Base-by-base conservation (phyloP, 2,797 vertebrate species). In the Myotis findleyi region DNA sequence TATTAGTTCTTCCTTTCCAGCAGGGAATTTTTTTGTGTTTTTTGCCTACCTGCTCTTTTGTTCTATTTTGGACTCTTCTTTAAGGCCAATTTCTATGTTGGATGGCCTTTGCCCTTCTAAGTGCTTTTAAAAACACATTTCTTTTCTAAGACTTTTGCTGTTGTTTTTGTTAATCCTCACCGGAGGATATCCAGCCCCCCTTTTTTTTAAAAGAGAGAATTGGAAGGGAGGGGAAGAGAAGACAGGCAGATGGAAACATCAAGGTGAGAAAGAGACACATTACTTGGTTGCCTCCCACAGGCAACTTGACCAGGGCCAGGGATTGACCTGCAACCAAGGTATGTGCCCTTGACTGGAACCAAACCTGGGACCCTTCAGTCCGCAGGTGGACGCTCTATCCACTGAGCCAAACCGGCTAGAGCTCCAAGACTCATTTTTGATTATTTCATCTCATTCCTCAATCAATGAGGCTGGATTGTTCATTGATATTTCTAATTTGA, bases 401-500 rank as follows among this genome's bases (percentile, higher is more conserved):
- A 33, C 62, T 33, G n/a, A 66, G 16, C n/a, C n/a, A 66, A 66
- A 66, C 30, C 3, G 3, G 62, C 62, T n/a, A 64, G 62, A n/a
- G 62, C 30, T 64, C 62, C 6, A 64, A 64, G 59, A 62, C 27
- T 30, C 59, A 36, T 23, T 85, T 89, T 94, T 88, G 8, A 55
- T 85, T 38, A 76, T 88, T 17, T 91, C 27, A 27, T 68, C 23
- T 81, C 47, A 76, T 77, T 95, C 9, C 21, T 94, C 36, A 72
- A 53, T 72, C 36, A 81, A 4, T 49, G 27, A 88, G 57, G 14
- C 5, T 91, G 41, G 13, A 30, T 84, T 75, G 10, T 71, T 93
- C 62, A 87, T 13, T 76, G 59, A 94, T 72, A 12, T 62, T 88
- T 94, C 64, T 81, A 79, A 89, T 71, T 75, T 71, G 18, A 10